Conservation (phyloP, 2,113 vertebrate genomes). For the Rissa tridactyla region DNA sequence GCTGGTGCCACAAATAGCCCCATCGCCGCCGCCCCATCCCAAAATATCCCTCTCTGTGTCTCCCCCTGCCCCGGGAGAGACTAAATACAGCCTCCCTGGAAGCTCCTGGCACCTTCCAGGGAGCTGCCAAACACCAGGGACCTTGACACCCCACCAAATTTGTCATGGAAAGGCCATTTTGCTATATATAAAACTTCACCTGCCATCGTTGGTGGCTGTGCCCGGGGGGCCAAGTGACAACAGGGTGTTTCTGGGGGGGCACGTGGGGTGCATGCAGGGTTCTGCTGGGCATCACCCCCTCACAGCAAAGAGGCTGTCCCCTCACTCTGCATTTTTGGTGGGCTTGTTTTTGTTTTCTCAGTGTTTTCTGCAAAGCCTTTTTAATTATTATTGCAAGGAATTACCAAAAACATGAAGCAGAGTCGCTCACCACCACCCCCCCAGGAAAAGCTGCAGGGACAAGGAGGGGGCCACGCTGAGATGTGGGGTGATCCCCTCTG, state of each 20-base stretch:
- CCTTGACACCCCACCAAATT: background rate
- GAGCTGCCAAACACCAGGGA: background rate
- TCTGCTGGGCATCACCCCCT: background rate
- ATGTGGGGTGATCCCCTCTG: fast-evolving
- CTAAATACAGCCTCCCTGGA: background rate
- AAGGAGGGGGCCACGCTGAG: fast-evolving
- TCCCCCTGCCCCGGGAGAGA: background rate
- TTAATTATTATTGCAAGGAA: background rate
- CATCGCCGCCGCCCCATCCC: background rate
- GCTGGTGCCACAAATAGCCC: background rate
- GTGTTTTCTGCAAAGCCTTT: background rate
- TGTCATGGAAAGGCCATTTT: background rate
- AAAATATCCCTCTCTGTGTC: background rate
- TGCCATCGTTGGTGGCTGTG: fast-evolving
- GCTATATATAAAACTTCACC: background rate
- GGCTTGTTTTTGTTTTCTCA: background rate
- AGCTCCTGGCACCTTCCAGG: background rate
- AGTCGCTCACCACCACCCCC: fast-evolving
- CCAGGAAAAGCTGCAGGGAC: fast-evolving
- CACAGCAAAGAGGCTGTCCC: background rate
- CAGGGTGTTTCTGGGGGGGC: fast-evolving
- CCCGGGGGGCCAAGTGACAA: background rate
- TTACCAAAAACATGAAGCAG: fast-evolving
- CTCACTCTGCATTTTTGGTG: fast-evolving
- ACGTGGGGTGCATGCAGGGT: fast-evolving